phyloP scores from a whole-genome alignment of 37 sponge, comb jelly and placozoan species.

The Agelas oroides region DNA sequence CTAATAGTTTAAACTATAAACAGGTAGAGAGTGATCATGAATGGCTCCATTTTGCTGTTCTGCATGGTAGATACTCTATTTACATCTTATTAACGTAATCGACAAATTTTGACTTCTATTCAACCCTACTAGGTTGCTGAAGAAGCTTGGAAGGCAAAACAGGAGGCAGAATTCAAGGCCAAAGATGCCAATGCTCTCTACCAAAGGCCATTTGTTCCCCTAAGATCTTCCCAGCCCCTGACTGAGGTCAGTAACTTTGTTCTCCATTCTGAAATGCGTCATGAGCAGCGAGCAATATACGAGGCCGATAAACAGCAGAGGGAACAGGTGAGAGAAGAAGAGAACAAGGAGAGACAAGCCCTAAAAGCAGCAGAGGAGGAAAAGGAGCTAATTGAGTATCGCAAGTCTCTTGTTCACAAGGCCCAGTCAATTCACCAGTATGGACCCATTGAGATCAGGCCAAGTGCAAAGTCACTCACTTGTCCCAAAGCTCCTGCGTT shows the following conservation, averaged over 20 bases:
- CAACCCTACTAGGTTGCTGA: conserved; percentile 63
- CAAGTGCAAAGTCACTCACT: conserved; percentile 57
- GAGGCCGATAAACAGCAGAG: conserved; percentile 30
- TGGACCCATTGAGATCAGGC: conserved; percentile 34
- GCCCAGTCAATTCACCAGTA: conserved; percentile 78
- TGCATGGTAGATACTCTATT: no score
- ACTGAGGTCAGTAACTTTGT: conserved; percentile 42
- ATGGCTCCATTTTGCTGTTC: no score
- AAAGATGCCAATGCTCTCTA: conserved; percentile 40
- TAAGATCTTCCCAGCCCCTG: conserved; percentile 40
- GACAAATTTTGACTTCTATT: no score
- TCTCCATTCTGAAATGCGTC: conserved; percentile 70
- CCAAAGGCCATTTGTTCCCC: conserved; percentile 62
- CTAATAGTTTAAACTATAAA: no score
- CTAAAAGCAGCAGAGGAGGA: conserved; percentile 58
- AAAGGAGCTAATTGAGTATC: conserved; percentile 36
- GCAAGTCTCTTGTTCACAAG: conserved; percentile 74
- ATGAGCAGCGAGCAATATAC: conserved; percentile 55
- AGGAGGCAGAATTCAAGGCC: conserved; percentile 69
- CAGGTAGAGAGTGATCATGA: no score
- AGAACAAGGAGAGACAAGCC: conserved; percentile 34
- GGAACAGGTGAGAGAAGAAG: conserved; percentile 25
- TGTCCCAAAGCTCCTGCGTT: conserved; percentile 57
- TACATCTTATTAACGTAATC: no score
- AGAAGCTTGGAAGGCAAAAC: conserved; percentile 17